phyloP scores from a whole-genome alignment of 2,797 vertebrate genomes.

The Buceros bicornis region DNA sequence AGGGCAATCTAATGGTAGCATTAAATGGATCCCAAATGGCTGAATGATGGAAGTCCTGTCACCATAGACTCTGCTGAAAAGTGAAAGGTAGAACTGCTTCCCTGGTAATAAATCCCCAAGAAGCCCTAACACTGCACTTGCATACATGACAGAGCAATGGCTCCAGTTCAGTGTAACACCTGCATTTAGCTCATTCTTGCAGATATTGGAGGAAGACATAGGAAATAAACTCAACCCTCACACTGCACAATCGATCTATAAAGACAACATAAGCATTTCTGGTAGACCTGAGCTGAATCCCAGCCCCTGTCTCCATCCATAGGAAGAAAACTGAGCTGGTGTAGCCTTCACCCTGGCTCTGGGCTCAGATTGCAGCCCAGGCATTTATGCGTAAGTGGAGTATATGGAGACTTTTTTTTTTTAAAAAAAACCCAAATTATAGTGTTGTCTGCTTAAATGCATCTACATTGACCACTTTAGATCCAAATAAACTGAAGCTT shows the following conservation, averaged over 20 bases:
- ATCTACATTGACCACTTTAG: background rate
- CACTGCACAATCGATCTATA: background rate
- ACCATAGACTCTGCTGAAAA: background rate
- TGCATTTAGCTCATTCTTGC: background rate
- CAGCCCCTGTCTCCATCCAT: background rate
- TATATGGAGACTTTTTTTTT: background rate
- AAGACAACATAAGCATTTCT: background rate
- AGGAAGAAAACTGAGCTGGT: background rate
- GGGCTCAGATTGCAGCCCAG: background rate
- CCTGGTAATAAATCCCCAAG: background rate
- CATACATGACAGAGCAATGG: fast-evolving
- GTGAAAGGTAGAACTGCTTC: background rate
- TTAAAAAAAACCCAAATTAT: background rate
- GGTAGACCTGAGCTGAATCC: background rate
- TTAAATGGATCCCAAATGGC: background rate
- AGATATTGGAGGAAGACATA: background rate
- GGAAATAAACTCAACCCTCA: background rate
- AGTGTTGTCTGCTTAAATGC: background rate
- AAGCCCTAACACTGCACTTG: background rate
- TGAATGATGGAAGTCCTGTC: background rate
- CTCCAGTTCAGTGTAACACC: background rate
- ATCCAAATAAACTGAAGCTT: background rate
- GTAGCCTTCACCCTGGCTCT: background rate
- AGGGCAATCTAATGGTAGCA: background rate
- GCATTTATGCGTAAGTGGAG: background rate